Evolutionary conservation across 2,797 vertebrate species (phyloP).

Genomic region (Muraenolepis orangiensis): DNA sequence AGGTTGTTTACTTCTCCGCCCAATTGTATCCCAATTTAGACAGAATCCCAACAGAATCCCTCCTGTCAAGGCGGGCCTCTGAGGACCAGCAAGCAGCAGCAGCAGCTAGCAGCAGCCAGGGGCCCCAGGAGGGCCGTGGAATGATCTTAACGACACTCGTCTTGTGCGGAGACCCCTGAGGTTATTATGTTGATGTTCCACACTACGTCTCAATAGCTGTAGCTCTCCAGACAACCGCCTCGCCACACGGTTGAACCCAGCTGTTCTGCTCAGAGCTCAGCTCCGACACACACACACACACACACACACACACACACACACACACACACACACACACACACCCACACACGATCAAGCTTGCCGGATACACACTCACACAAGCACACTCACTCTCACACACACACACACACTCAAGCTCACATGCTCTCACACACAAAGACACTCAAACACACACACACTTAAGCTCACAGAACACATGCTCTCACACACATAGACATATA

Average conservation of each 20-base stretch:
- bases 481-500: not conserved
- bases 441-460: not conserved
- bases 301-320: not conserved
- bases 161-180: conserved; percentile 1
- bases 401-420: not conserved
- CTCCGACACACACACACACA: no score
- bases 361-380: no score
- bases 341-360: no score
- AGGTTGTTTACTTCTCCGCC: no score
- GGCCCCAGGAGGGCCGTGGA: conserved; percentile 11
- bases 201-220: not conserved
- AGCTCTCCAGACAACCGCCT: not conserved
- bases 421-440: not conserved
- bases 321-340: not conserved
- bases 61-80: no score
- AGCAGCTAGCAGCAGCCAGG: no score
- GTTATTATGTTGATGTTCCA: not conserved
- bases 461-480: no score
- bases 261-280: no score
- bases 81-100: no score
- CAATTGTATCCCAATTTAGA: no score
- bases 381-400: no score
- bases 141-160: conserved; percentile 4
- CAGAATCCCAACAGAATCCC: no score
- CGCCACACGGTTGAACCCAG: not conserved